Conservation (phyloP, 2,113 vertebrate genomes). For the Rhabdomys dilectus region DNA sequence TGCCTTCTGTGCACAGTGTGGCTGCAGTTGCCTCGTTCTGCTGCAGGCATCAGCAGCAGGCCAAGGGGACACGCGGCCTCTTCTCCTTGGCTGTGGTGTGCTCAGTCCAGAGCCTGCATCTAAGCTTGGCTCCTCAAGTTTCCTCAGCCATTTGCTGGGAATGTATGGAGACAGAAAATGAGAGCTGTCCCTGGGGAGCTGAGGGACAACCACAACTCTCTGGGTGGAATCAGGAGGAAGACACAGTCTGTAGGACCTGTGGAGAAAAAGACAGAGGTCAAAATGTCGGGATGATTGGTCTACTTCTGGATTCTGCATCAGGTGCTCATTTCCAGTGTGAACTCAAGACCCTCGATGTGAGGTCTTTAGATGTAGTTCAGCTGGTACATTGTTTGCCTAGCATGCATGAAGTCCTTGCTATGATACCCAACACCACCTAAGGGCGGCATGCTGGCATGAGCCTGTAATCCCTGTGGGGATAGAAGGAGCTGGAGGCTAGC, state of each 20-base stretch:
- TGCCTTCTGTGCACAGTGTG: background rate
- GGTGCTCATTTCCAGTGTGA: background rate
- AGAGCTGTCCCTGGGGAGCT: slow-evolving; percentile 1
- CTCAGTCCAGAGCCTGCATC: background rate
- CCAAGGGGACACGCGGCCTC: background rate
- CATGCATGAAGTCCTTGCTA: background rate
- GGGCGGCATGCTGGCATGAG: background rate
- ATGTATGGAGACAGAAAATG: background rate
- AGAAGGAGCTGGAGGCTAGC: background rate
- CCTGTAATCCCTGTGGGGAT: background rate
- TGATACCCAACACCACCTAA: background rate
- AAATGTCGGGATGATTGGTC: background rate
- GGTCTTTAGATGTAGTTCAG: background rate
- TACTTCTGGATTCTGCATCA: background rate
- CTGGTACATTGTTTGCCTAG: background rate
- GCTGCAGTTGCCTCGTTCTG: background rate
- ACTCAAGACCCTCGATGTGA: background rate
- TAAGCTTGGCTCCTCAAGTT: slow-evolving; percentile 23
- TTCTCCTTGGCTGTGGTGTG: background rate
- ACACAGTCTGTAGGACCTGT: slow-evolving; percentile 31
- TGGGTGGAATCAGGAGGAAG: background rate
- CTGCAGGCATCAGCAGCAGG: background rate
- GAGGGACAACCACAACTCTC: background rate
- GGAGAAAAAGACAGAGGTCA: slow-evolving; percentile 38
- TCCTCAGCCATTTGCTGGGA: background rate